Conservation (phyloP, 1,140 invertebrate genomes). For the Bombus ignitus region DNA sequence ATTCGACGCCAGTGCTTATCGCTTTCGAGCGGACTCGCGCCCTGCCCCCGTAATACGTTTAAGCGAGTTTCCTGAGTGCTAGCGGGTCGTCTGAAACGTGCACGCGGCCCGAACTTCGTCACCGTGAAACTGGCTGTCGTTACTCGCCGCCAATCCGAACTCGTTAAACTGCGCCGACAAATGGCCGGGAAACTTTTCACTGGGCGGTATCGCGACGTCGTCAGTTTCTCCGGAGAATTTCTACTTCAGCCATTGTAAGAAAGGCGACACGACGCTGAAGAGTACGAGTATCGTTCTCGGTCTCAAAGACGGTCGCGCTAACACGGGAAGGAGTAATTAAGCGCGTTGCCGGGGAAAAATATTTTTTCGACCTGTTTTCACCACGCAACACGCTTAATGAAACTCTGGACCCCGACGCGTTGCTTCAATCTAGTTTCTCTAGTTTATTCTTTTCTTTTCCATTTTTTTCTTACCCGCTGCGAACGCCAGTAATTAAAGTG, state of each 20-base stretch:
- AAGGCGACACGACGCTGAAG: neutral
- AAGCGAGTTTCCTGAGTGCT: neutral
- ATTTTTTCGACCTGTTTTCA: slow-evolving; percentile 10
- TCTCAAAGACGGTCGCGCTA: neutral
- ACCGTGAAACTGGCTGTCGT: slow-evolving; percentile 18
- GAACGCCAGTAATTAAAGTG: slow-evolving; percentile 24
- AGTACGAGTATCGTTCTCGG: neutral
- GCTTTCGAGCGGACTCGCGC: neutral
- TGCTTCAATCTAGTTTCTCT: neutral
- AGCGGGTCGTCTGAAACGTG: neutral
- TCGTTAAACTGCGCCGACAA: slow-evolving; percentile 30
- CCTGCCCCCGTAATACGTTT: slow-evolving; percentile 25
- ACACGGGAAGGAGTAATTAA: slow-evolving; percentile 25
- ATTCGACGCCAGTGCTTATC: neutral
- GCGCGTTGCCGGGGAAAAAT: slow-evolving; percentile 15
- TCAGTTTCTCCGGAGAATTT: slow-evolving; percentile 14
- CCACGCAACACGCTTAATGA: slow-evolving; percentile 1
- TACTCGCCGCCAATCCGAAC: slow-evolving; percentile 9
- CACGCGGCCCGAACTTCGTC: neutral
- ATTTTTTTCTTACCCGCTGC: no score
- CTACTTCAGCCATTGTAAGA: neutral
- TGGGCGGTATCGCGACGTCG: neutral
- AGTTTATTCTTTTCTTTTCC: neutral
- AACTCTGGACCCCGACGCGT: neutral
- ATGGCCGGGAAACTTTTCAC: slow-evolving; percentile 21